Conservation (phyloP, 2,888 invertebrate genomes). For the Ametastegia equiseti region DNA sequence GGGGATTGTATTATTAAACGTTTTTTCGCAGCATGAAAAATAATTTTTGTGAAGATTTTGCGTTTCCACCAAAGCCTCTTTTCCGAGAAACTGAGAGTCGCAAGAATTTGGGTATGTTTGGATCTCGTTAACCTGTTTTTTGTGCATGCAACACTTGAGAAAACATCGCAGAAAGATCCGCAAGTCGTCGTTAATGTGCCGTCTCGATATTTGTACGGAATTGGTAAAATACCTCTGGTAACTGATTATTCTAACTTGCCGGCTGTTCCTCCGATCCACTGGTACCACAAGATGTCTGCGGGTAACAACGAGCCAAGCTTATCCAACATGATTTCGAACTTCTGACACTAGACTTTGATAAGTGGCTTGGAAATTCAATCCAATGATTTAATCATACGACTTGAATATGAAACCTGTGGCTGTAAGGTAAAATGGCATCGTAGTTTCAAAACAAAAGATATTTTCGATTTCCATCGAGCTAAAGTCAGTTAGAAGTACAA, state of each 20-base stretch:
- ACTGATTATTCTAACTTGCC: conserved; percentile 32
- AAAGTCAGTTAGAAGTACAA: no score
- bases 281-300: conserved; percentile 50
- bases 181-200: background rate
- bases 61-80: no score
- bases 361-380: background rate
- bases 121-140: background rate
- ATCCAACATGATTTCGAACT: background rate
- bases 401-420: no score
- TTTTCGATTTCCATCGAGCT: no score
- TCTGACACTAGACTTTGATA: background rate
- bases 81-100: background rate
- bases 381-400: no score
- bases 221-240: no score
- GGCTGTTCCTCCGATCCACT: conserved; percentile 52
- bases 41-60: no score
- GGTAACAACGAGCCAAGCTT: background rate
- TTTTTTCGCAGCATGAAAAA: no score
- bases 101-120: background rate
- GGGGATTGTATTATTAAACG: no score
- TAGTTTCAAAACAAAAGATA: no score
- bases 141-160: background rate
- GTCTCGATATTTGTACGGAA: background rate
- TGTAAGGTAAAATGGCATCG: no score
- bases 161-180: background rate